Evolutionary conservation across 1,140 invertebrate genomes (phyloP).

Genomic region (Lordiphosa mommai): DNA sequence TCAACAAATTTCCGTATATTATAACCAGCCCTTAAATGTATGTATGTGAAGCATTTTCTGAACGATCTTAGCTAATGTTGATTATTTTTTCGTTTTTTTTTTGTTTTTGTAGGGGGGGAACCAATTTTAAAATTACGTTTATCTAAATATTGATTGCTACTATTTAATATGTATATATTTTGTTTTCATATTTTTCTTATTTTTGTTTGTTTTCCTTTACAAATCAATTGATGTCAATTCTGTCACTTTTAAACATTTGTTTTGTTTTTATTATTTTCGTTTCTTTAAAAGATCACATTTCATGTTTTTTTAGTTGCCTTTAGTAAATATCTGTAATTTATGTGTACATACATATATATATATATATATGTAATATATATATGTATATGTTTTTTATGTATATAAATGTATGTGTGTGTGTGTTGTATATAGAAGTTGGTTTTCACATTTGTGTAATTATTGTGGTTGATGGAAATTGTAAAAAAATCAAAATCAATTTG

Average conservation of each 20-base stretch:
- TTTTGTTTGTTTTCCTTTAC: constrained; percentile 18
- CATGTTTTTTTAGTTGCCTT: constrained; percentile 76
- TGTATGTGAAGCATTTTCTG: constrained; percentile 31
- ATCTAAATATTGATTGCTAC: constrained; percentile 50
- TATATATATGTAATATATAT: constrained; percentile 43
- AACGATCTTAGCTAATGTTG: constrained; percentile 53
- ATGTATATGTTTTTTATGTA: constrained; percentile 50
- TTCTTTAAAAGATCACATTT: constrained; percentile 80
- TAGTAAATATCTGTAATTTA: constrained; percentile 63
- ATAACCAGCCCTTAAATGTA: constrained; percentile 79
- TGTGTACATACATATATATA: constrained; percentile 54
- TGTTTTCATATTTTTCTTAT: constrained; percentile 11
- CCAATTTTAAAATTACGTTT: constrained; percentile 59
- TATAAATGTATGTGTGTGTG: constrained; percentile 51
- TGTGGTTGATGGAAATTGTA: background rate
- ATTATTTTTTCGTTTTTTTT: constrained; percentile 37
- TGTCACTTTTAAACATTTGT: constrained; percentile 41
- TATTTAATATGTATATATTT: constrained; percentile 11
- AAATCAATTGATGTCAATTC: constrained; percentile 13
- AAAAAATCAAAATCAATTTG: constrained; percentile 12
- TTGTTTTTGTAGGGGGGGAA: constrained; percentile 35
- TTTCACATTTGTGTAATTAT: constrained; percentile 18
- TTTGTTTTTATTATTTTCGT: constrained; percentile 49
- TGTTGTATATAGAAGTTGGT: constrained; percentile 31
- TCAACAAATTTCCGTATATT: constrained; percentile 78